Conservation (phyloP, 1,140 invertebrate genomes). For the Chrysopa pallens region DNA sequence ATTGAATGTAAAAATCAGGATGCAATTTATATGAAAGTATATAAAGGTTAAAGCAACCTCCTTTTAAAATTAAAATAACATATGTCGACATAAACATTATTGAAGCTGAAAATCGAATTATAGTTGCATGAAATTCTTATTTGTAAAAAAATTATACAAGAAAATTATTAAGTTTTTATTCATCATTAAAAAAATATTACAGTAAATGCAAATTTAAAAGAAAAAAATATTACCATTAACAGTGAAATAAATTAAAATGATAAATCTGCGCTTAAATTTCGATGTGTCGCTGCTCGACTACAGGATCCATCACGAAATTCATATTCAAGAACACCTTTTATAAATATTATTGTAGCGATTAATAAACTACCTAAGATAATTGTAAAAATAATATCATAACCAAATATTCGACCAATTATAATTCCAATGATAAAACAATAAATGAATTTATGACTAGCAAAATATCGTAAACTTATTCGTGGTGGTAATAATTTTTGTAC, state of each 20-base stretch:
- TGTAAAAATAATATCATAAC: constrained; percentile 11
- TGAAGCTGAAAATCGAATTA: too few relatives aligned
- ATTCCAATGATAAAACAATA: constrained; percentile 13
- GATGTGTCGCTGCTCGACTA: neutral
- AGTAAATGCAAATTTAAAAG: neutral
- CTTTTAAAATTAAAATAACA: too few relatives aligned
- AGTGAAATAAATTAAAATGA: neutral
- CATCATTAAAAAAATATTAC: neutral
- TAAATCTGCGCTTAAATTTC: neutral
- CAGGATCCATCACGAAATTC: neutral
- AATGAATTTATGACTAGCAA: constrained; percentile 45
- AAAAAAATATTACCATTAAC: neutral
- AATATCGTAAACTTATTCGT: constrained; percentile 43
- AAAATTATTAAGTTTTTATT: neutral
- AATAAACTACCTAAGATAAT: constrained; percentile 9
- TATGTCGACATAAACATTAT: too few relatives aligned
- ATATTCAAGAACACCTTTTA: neutral
- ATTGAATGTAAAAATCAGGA: too few relatives aligned
- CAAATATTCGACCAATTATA: constrained; percentile 9
- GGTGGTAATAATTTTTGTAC: constrained; percentile 38
- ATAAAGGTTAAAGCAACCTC: too few relatives aligned
- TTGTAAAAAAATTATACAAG: too few relatives aligned
- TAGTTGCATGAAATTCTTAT: too few relatives aligned
- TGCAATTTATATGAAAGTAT: too few relatives aligned
- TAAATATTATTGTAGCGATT: neutral